These are phyloP conservation scores for Drosophila setosimentum DNA, from an alignment of 2,888 invertebrate species.

Conservation along the genomic window DNA sequence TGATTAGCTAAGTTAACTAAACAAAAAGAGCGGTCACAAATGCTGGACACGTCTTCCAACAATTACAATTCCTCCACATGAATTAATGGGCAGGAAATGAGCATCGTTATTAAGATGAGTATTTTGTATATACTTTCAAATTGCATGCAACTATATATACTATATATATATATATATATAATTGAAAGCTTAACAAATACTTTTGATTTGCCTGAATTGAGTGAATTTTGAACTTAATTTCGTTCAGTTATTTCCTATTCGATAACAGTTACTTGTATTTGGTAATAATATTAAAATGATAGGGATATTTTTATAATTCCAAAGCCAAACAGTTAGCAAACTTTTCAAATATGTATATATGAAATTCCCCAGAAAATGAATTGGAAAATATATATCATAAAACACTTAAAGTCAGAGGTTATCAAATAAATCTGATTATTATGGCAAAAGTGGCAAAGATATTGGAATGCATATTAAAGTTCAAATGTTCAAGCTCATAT, in stretches of 20 bases:
- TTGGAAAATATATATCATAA: neutral
- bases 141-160: neutral
- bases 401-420: neutral
- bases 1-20: conserved; percentile 39
- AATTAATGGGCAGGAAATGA: neutral
- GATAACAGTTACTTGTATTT: no score
- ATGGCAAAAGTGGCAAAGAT: neutral
- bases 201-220: no score
- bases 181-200: no score
- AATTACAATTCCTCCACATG: neutral
- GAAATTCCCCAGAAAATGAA: neutral
- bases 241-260: no score
- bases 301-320: no score
- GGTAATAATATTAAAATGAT: neutral
- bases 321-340: neutral
- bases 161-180: no score
- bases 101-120: neutral
- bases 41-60: neutral
- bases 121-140: neutral
- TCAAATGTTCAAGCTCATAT: no score
- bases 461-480: neutral
- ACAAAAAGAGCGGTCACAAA: neutral
- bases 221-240: no score
- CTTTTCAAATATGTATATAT: neutral
- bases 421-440: neutral